Base-by-base conservation (phyloP, 2,888 invertebrate genomes). In the Drosophila maculinotata region DNA sequence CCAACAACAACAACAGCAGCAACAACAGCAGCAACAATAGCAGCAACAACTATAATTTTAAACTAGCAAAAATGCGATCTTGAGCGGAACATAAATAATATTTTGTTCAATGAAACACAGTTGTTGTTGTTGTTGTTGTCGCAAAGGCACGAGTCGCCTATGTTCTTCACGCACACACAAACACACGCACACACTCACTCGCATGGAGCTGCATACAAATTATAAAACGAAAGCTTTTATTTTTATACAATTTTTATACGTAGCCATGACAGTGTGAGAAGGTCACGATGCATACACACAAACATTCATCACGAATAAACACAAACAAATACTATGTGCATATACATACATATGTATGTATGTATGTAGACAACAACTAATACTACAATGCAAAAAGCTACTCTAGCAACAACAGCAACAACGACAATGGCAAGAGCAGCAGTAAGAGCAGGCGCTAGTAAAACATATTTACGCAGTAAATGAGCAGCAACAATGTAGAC, bases 201-300 rank as follows among this genome's bases (percentile, higher is more conserved):
- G 64, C 77, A 59, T 77, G 60, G 79, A 84, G 77, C 76, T 82
- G 84, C 84, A 82, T 85, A 84, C 80, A 83, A 82, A 79, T 80
- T 84, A 80, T 79, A 80, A 75, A 80, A 70, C 82, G 69, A 85
- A 83, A 87, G 87, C 87, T 88, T 90, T 88, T 90, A 70, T 80
- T 77, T 80, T 69, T 76, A 66, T 79, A 78, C 69, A 69, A 67
- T 71, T 80, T 76, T 84, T 82, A 76, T 84, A 72, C 69, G 80
- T 82, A 90, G 89, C 90, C 90, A 88, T 90, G 90, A 90, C 90
- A 90, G 90, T 90, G 89, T 89, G 90, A 89, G 90, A 90, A 90
- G 90, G 90, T 90, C 90, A 90, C 76, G 78, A 78, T 79, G 80
- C 81, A 82, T 66, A 79, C 77, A 79, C 58, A 59, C 33, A 42